A percentile compares a stretch with the other conserved stretches of the same genome.
Evolutionary conservation across 2,113 vertebrate species (phyloP).

Genomic region (Salvelinus namaycush): DNA sequence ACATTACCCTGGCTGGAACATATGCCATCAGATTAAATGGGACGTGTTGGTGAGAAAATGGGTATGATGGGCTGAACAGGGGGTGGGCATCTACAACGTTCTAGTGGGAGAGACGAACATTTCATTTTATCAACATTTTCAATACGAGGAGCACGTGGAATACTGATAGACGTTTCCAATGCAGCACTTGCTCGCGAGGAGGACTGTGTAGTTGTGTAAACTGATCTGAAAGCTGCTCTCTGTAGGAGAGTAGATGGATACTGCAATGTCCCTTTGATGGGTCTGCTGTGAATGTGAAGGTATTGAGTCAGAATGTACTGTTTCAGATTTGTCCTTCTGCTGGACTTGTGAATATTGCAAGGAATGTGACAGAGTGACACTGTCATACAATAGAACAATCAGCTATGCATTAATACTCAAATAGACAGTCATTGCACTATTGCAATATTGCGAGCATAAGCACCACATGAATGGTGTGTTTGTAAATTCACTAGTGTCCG

Average conservation of each 20-base stretch:
- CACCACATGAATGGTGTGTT: too few species aligned
- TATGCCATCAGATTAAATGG: constrained; percentile 54
- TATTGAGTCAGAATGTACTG: constrained; percentile 32
- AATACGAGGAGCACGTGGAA: constrained; percentile 50
- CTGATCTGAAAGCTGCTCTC: constrained; percentile 39
- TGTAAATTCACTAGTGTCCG: too few species aligned
- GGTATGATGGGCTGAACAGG: constrained; percentile 39
- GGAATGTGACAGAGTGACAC: background rate
- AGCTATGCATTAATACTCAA: too few species aligned
- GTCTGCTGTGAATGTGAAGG: constrained; percentile 18
- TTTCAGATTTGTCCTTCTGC: constrained; percentile 23
- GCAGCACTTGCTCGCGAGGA: background rate
- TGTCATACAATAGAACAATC: too few species aligned
- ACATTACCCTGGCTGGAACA: constrained; percentile 42
- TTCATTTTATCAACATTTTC: constrained; percentile 58
- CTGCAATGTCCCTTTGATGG: constrained; percentile 28
- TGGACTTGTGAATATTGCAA: constrained; percentile 9
- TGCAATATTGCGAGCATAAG: too few species aligned
- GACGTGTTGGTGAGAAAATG: constrained; percentile 44
- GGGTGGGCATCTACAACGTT: constrained; percentile 5
- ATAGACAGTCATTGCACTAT: too few species aligned
- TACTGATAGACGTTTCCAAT: constrained; percentile 46
- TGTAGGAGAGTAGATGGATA: constrained; percentile 28
- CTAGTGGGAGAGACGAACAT: constrained; percentile 56
- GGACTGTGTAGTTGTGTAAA: constrained; percentile 15